Conservation (phyloP, 53 echinoderm and acorn worm genomes). For the Actinopyga echinites region DNA sequence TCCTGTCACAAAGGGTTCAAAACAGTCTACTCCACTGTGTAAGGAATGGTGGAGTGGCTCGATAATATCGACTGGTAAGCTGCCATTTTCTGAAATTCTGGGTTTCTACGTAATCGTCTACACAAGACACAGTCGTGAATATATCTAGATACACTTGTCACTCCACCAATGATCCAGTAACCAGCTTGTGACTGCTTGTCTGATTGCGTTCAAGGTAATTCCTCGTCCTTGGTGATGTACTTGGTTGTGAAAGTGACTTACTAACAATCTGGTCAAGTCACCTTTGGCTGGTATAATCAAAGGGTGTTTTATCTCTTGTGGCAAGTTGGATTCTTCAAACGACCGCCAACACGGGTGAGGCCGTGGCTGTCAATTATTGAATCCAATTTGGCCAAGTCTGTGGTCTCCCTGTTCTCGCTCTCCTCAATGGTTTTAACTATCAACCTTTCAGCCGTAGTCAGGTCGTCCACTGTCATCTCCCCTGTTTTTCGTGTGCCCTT, state of each 20-base stretch:
- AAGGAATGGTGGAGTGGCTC: background rate
- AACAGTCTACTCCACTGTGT: slow-evolving; percentile 16
- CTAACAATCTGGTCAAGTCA: slow-evolving; percentile 41
- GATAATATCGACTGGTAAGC: background rate
- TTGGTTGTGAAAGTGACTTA: slow-evolving; percentile 22
- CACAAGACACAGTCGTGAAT: slow-evolving; percentile 10
- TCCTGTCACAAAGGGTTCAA: background rate
- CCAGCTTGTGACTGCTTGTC: slow-evolving; percentile 23
- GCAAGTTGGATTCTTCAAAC: slow-evolving; percentile 33
- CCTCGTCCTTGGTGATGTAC: slow-evolving; percentile 33
- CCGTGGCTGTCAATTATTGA: slow-evolving; percentile 34
- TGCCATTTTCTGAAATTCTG: slow-evolving; percentile 5
- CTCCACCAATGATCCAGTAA: slow-evolving; percentile 39
- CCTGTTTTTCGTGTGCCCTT: background rate
- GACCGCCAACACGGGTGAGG: slow-evolving; percentile 47
- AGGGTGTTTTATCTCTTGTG: slow-evolving; percentile 50
- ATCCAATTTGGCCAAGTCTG: slow-evolving; percentile 20
- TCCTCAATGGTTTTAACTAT: background rate
- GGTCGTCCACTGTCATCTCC: background rate
- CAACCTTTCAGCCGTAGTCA: slow-evolving; percentile 8
- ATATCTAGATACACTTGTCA: slow-evolving; percentile 1
- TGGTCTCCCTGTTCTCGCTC: background rate
- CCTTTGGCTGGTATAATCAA: slow-evolving; percentile 46
- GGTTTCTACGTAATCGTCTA: background rate
- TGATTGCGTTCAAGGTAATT: slow-evolving; percentile 18